Percentiles rank a stretch among this genome's conserved stretches.
Evolutionary conservation across 1,140 invertebrate species (phyloP).

Genomic region (Drosophila mayri): DNA sequence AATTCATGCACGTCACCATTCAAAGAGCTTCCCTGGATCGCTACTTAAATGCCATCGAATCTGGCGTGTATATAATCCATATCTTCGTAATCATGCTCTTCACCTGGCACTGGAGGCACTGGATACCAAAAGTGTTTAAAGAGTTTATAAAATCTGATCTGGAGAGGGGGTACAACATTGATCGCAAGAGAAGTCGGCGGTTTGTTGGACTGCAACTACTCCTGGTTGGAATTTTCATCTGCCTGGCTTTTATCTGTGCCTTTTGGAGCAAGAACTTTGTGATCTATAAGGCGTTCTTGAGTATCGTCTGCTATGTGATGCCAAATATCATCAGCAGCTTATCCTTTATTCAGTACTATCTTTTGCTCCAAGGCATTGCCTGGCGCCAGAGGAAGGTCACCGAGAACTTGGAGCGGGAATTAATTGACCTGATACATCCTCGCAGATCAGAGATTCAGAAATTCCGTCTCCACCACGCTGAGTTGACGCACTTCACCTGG

Average conservation of each 20-base stretch:
- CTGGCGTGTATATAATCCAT: conserved; percentile 49
- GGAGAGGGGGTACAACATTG: conserved; percentile 25
- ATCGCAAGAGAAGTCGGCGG: conserved; percentile 1
- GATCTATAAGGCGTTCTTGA: not conserved
- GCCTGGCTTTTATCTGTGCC: conserved; percentile 12
- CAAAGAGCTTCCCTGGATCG: conserved; percentile 36
- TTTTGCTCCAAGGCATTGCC: conserved; percentile 34
- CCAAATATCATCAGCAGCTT: conserved; percentile 55
- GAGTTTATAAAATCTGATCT: conserved; percentile 45
- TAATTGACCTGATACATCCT: not conserved
- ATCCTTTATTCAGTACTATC: conserved; percentile 60
- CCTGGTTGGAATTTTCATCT: conserved; percentile 28
- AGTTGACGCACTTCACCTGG: conserved; percentile 55
- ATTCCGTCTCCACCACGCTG: conserved; percentile 46
- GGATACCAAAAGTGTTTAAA: conserved; percentile 21
- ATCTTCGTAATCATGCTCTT: conserved; percentile 38
- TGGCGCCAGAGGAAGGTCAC: conserved; percentile 35
- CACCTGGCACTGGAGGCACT: conserved; percentile 34
- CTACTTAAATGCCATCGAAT: conserved; percentile 52
- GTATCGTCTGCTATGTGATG: conserved; percentile 47
- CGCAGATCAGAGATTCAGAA: conserved; percentile 21
- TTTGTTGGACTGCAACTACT: conserved; percentile 32
- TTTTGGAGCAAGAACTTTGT: conserved; percentile 7
- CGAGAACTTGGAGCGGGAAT: conserved; percentile 11
- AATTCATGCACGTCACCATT: conserved; percentile 22